Base-by-base conservation (phyloP, 1,140 invertebrate species). In the Hesperophylax magnus region DNA sequence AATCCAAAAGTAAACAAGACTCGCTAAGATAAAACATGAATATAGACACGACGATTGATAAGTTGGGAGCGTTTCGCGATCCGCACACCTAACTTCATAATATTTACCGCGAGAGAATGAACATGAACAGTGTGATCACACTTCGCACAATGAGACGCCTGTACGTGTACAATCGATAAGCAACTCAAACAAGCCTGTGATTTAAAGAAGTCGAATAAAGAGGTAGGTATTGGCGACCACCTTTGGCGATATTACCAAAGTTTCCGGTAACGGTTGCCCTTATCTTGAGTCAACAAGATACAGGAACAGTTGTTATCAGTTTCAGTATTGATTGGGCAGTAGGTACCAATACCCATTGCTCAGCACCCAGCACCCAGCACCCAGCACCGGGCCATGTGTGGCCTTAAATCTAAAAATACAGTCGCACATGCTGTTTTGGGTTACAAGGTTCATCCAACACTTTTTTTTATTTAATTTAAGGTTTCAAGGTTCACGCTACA, bases 201-300 rank as follows among this genome's bases (percentile, higher is more conserved):
- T 72, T 72, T 72, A 7, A 72, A 53, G 69, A 54, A 72, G 69
- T 72, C 69, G 22, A 22, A 72, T 72, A 72, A 53, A 34, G 34
- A 22, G 3, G 52, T 15, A 2, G 22, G 3, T 34, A 17, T 67
- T 53, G 69, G 22, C 39, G 39, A 53, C 27, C 69, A 53, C 47
- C 69, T 72, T 53, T 53, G 52, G 11, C 52, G 27, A 69, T 27
- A 65, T 17, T 39, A 11, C 52, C 31, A 14, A 54, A 72, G 39
- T 69, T 69, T 69, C 52, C 69, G 69, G 69, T 72, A 72, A 72
- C 69, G 69, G 69, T 24, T 22, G 31, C 18, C 22, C 15, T 24
- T 72, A 72, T 72, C 69, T 53, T 3, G 18, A 54, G 69, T 72
- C 69, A 72, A 72, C 69, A 72, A 72, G 69, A 72, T 72, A 72